Evolutionary conservation across 2,888 invertebrate species (phyloP).

Genomic region (Drepanosiphum platanoidis): DNA sequence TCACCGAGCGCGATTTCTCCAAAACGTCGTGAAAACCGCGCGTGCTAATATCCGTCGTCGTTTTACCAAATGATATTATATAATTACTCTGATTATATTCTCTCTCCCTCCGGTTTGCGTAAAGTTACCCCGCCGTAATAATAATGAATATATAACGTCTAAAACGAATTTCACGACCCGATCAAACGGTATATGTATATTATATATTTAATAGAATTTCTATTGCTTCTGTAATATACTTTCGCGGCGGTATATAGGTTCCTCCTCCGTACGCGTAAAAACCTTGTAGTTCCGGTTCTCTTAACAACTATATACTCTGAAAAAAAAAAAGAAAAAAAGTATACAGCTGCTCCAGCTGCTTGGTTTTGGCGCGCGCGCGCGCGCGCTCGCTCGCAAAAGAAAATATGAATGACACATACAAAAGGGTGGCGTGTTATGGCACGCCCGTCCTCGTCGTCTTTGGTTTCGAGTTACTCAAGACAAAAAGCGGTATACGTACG

Average conservation of each 20-base stretch:
- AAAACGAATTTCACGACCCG: neutral
- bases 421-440: constrained; percentile 51
- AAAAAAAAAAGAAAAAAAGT: too few species aligned
- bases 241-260: neutral
- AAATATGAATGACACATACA: constrained; percentile 57
- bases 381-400: constrained; percentile 58
- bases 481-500: constrained; percentile 49
- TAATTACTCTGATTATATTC: too few species aligned
- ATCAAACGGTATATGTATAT: neutral
- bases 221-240: constrained; percentile 1
- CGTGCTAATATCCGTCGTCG: too few species aligned
- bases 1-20: too few species aligned
- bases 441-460: constrained; percentile 51
- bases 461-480: constrained; percentile 48
- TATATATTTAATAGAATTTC: constrained; percentile 1
- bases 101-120: neutral
- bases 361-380: constrained; percentile 57
- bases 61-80: too few species aligned
- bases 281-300: constrained; percentile 49
- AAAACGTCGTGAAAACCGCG: too few species aligned
- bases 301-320: constrained; percentile 13
- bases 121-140: neutral
- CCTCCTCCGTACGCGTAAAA: neutral
- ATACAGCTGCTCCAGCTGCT: constrained; percentile 53
- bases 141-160: neutral